phyloP scores from a whole-genome alignment of 2,888 invertebrate genomes.

The Calameuta pallipes region DNA sequence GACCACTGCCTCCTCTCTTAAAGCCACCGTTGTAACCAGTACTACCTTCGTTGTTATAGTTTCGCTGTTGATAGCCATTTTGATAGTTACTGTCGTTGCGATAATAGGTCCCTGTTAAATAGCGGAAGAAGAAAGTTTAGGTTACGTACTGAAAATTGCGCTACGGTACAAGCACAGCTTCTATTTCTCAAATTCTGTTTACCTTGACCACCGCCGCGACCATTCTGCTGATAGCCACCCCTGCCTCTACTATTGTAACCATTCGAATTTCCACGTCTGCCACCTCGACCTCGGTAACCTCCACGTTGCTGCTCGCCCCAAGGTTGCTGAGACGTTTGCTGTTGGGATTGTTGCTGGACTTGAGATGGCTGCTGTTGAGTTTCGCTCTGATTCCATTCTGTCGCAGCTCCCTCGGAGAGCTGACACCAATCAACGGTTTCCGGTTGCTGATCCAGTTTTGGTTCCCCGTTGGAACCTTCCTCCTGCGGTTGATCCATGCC shows the following conservation, averaged over 20 bases:
- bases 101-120: conserved; percentile 54
- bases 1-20: conserved; percentile 52
- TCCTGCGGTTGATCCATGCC: conserved; percentile 50
- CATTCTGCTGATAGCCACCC: conserved; percentile 65
- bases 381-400: conserved; percentile 65
- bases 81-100: conserved; percentile 63
- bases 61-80: conserved; percentile 65
- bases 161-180: neutral
- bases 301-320: conserved; percentile 59
- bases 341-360: conserved; percentile 49
- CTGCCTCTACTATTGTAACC: conserved; percentile 70
- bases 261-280: conserved; percentile 68
- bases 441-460: conserved; percentile 45
- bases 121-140: neutral
- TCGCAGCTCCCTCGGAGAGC: conserved; percentile 46
- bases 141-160: neutral
- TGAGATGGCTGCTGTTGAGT: conserved; percentile 53
- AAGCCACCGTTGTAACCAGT: conserved; percentile 55
- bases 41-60: conserved; percentile 52
- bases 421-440: conserved; percentile 58
- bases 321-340: conserved; percentile 50
- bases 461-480: conserved; percentile 39
- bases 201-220: conserved; percentile 58
- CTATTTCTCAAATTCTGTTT: conserved; percentile 26
- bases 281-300: conserved; percentile 66